Evolutionary conservation across 2,888 invertebrate genomes (phyloP).

Genomic region (Plagodis dolabraria): DNA sequence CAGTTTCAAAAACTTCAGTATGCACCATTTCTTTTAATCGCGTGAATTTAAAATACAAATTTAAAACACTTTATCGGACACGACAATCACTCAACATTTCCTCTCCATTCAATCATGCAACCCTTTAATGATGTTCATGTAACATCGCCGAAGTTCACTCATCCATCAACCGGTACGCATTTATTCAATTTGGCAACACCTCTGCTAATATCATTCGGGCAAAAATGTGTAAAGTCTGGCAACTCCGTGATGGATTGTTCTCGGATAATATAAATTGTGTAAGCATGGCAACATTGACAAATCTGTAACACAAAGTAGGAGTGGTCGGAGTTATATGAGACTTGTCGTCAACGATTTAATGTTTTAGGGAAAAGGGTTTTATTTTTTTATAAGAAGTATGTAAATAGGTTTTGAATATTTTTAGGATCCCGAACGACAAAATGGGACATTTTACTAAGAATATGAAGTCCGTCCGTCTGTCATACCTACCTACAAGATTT

Average conservation of each 20-base stretch:
- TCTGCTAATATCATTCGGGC: slow-evolving; percentile 48
- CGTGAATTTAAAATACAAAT: no score
- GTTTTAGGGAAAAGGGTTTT: no score
- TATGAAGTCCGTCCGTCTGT: no score
- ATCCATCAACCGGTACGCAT: slow-evolving; percentile 58
- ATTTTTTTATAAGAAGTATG: no score
- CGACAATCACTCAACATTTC: neutral
- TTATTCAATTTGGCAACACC: slow-evolving; percentile 60
- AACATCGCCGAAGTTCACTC: slow-evolving; percentile 31
- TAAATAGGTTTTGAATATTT: no score
- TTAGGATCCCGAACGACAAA: no score
- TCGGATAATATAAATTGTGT: slow-evolving; percentile 22
- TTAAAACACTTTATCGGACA: no score
- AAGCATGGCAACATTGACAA: slow-evolving; percentile 11
- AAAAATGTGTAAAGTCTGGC: slow-evolving; percentile 29
- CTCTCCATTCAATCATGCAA: slow-evolving; percentile 17
- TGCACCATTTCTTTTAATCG: no score
- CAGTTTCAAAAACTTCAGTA: no score
- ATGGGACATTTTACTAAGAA: no score
- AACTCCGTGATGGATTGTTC: slow-evolving; percentile 51
- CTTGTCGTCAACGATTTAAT: neutral
- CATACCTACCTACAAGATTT: no score
- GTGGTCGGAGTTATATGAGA: neutral
- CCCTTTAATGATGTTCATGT: slow-evolving; percentile 19
- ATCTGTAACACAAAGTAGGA: slow-evolving; percentile 10